Evolutionary conservation across 1,140 invertebrate species (phyloP).

Genomic region (Platyscapa corneri): DNA sequence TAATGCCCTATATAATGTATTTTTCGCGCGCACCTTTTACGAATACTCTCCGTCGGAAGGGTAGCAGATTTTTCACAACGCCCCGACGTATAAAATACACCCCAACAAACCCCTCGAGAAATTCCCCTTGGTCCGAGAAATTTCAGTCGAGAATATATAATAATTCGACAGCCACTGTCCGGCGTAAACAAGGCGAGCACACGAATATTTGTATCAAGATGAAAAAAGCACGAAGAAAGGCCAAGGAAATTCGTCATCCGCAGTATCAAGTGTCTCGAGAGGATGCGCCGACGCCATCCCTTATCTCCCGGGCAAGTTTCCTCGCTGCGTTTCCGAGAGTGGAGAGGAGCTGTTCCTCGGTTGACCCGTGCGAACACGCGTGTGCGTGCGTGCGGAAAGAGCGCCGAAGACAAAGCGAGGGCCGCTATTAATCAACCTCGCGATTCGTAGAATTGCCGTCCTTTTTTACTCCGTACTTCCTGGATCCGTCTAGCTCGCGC

Average conservation of each 20-base stretch:
- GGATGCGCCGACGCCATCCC: neutral
- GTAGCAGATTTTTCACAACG: constrained; percentile 2
- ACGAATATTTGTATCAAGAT: neutral
- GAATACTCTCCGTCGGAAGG: neutral
- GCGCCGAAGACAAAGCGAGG: too few species aligned
- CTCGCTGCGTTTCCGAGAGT: too few species aligned
- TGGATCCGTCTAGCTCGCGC: neutral
- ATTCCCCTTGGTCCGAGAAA: neutral
- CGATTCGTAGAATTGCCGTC: neutral
- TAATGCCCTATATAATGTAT: constrained; percentile 10
- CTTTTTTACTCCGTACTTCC: neutral
- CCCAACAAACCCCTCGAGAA: neutral
- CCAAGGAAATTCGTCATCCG: neutral
- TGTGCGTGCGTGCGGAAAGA: too few species aligned
- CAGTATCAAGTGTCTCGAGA: neutral
- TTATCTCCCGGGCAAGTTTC: too few species aligned
- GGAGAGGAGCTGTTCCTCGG: too few species aligned
- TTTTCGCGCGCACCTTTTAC: neutral
- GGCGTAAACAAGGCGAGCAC: neutral
- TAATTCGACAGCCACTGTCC: neutral
- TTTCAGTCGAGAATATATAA: neutral
- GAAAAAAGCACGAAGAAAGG: neutral
- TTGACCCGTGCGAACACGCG: too few species aligned
- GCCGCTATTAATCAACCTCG: neutral
- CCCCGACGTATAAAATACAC: neutral